Conservation (phyloP, 2,888 invertebrate species). For the Dicyrtomina minuta region DNA sequence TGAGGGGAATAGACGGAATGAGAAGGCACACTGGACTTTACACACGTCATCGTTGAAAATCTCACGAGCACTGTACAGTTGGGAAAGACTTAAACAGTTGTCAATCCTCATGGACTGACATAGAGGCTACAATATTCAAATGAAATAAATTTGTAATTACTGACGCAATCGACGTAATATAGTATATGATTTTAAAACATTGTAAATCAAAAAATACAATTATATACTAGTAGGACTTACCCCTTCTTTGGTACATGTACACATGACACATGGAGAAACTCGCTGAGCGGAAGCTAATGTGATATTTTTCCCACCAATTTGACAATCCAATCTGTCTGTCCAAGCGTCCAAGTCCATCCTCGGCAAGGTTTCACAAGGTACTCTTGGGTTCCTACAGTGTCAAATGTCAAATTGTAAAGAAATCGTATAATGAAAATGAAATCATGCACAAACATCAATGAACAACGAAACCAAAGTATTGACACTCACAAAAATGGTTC, state of each 20-base stretch:
- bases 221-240: conserved; percentile 53
- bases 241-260: conserved; percentile 61
- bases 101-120: conserved; percentile 60
- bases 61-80: conserved; percentile 57
- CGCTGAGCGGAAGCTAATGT: conserved; percentile 58
- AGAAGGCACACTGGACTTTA: conserved; percentile 61
- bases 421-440: neutral
- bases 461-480: neutral
- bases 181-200: neutral
- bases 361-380: conserved; percentile 56
- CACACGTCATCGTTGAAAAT: conserved; percentile 60
- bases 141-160: conserved; percentile 18
- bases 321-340: conserved; percentile 58
- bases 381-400: conserved; percentile 56
- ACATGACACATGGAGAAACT: conserved; percentile 60
- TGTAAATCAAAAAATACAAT: neutral
- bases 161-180: neutral
- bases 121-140: conserved; percentile 56
- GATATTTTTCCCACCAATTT: conserved; percentile 57
- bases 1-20: conserved; percentile 57
- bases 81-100: conserved; percentile 59
- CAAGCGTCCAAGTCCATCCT: conserved; percentile 56
- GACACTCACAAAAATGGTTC: conserved; percentile 58
- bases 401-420: neutral
- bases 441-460: conserved; percentile 1